phyloP scores from a whole-genome alignment of 2,113 vertebrate species.

The Cyanocitta stelleri region DNA sequence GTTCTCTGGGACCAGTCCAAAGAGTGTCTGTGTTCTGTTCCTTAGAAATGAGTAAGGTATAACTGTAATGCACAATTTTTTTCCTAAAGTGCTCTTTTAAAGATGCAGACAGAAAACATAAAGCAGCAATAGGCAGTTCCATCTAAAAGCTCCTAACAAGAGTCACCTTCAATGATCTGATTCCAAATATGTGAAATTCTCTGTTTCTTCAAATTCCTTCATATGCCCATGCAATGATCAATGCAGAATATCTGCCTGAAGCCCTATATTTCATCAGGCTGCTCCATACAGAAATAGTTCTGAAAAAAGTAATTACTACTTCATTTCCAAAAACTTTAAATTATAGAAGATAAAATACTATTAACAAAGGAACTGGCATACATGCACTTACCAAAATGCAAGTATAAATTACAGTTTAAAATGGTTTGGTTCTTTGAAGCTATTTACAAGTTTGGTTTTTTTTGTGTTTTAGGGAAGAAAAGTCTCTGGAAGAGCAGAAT shows the following conservation, averaged over 20 bases:
- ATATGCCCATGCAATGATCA: background rate
- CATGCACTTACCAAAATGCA: background rate
- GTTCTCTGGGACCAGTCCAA: background rate
- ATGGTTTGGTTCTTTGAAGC: background rate
- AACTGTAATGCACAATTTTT: background rate
- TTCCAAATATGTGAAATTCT: background rate
- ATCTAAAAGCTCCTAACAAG: conserved; percentile 53
- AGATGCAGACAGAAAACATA: conserved; percentile 32
- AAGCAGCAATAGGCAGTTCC: conserved; percentile 15
- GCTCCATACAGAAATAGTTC: background rate
- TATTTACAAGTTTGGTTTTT: background rate
- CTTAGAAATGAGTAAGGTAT: conserved; percentile 12
- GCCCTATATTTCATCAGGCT: background rate
- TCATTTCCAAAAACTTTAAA: background rate
- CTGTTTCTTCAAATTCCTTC: background rate
- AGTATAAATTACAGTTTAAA: background rate
- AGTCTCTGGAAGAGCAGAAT: background rate
- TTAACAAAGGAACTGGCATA: background rate
- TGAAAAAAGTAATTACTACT: background rate
- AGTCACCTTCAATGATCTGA: conserved; percentile 4
- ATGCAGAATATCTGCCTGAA: background rate
- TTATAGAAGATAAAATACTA: background rate
- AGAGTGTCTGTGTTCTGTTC: background rate
- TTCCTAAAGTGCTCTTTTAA: conserved; percentile 44
- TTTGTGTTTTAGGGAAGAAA: background rate